These are phyloP conservation scores for Alitta virens DNA, from an alignment of 2,888 invertebrate genomes.

Conservation along the genomic window DNA sequence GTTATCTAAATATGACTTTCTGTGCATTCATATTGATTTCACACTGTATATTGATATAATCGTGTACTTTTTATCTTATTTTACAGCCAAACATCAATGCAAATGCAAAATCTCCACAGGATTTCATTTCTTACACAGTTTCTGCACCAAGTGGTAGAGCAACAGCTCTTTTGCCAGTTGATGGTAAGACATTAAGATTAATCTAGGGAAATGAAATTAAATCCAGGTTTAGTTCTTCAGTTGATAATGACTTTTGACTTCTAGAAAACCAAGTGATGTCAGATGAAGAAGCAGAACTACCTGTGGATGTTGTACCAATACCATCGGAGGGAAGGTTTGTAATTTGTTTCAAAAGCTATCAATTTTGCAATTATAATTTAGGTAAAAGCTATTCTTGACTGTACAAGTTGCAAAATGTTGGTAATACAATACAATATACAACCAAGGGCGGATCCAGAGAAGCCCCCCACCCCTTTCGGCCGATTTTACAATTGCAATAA, in stretches of 20 bases:
- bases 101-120: conserved; percentile 21
- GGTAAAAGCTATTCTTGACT: too few species aligned
- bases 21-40: too few species aligned
- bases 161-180: conserved; percentile 41
- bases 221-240: background rate
- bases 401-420: too few species aligned
- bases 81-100: conserved; percentile 41
- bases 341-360: background rate
- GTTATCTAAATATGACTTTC: too few species aligned
- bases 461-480: too few species aligned
- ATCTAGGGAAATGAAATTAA: background rate
- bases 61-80: too few species aligned
- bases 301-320: conserved; percentile 36
- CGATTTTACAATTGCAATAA: too few species aligned
- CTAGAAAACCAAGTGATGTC: conserved; percentile 49
- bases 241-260: background rate
- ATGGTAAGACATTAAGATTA: conserved; percentile 35
- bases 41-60: too few species aligned
- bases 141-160: conserved; percentile 50
- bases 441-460: too few species aligned
- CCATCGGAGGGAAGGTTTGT: conserved; percentile 4
- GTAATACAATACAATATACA: too few species aligned
- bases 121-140: conserved; percentile 49
- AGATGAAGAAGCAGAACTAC: conserved; percentile 38
- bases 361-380: background rate